Evolutionary conservation across 2,113 vertebrate species (phyloP).

Genomic region (Nibea albiflora): DNA sequence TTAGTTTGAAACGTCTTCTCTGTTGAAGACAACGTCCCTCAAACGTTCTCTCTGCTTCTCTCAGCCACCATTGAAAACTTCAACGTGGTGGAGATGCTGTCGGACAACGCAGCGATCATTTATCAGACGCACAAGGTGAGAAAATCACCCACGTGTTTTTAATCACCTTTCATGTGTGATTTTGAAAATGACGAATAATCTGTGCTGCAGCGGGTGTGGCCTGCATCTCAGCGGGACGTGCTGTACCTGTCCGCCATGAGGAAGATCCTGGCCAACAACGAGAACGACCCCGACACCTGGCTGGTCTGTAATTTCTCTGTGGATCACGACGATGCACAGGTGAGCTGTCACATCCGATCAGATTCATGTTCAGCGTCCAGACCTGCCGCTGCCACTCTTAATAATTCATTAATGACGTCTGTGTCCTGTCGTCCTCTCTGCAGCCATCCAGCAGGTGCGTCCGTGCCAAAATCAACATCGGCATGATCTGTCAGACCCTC

Average conservation of each 20-base stretch:
- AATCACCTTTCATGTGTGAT: not conserved
- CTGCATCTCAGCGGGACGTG: slow-evolving; percentile 96
- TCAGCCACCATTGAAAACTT: slow-evolving; percentile 97
- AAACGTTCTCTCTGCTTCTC: not conserved
- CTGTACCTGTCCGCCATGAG: slow-evolving; percentile 95
- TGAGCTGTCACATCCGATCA: slow-evolving; percentile 72
- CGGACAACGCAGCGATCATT: slow-evolving; percentile 92
- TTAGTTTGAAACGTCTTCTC: not conserved
- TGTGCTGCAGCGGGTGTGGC: slow-evolving; percentile 93
- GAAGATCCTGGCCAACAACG: slow-evolving; percentile 90
- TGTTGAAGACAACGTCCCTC: not conserved
- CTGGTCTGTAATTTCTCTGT: slow-evolving; percentile 99
- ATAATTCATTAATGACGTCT: not conserved
- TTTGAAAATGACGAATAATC: not conserved
- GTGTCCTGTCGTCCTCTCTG: not conserved
- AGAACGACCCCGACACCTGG: slow-evolving; percentile 98
- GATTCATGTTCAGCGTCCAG: not conserved
- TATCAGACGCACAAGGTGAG: slow-evolving; percentile 96
- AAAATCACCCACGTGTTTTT: not conserved
- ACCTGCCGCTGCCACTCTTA: no score
- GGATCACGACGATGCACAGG: slow-evolving; percentile 93
- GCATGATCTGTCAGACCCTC: slow-evolving; percentile 96
- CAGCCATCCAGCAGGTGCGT: slow-evolving; percentile 93
- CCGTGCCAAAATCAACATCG: slow-evolving; percentile 98
- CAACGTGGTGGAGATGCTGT: slow-evolving; percentile 93